Evolutionary conservation across 2,888 invertebrate species (phyloP), one percentile per base, ranked within the genome.

Genomic region (Cylloceria caligata): DNA sequence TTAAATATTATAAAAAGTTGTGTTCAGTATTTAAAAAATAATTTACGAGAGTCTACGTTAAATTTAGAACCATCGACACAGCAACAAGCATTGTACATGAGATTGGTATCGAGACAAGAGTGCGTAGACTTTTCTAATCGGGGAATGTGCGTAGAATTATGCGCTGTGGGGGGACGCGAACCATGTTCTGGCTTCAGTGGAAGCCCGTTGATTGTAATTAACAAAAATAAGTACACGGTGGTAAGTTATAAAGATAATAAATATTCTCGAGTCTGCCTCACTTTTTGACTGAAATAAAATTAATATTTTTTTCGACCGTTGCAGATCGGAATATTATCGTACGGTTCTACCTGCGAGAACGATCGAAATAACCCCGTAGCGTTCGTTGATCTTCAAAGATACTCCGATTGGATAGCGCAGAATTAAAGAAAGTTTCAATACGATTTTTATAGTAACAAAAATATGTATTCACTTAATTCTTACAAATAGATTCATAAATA

Each of bases 181-280:
- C 97, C 96, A 0, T 97, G 97, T 85, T 95, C 96, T 9, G 97
- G 97, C 4, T 97, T 96, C 87, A 97, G 96, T 2, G 97, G 97
- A 3, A 96, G 96, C 0, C 97, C 97, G 0, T 92, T 97, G 3
- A 90, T 97, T 71, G 92, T 95, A 1, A 94, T 93, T 80, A 94
- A 95, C 85, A 94, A 95, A 83, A 95, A 95, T 27, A 94, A 94
- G 47, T 94, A 94, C 90, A 94, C 95, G 72, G 95, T 96, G 94
- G 96, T 96, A 89, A 87, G 73, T 79, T 47, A 60, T n/a, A 1
- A 27, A 3, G 9, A 13, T 27, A 7, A 27, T 13, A 27, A 30
- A 4, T n/a, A 16, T 9, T n/a, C 11, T 39, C 36, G 5, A 21
- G 9, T 19, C 11, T 21, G 9, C 30, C 21, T 49, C 6, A 3